phyloP scores from a whole-genome alignment of 1,140 invertebrate genomes.

The Aethina tumida region DNA sequence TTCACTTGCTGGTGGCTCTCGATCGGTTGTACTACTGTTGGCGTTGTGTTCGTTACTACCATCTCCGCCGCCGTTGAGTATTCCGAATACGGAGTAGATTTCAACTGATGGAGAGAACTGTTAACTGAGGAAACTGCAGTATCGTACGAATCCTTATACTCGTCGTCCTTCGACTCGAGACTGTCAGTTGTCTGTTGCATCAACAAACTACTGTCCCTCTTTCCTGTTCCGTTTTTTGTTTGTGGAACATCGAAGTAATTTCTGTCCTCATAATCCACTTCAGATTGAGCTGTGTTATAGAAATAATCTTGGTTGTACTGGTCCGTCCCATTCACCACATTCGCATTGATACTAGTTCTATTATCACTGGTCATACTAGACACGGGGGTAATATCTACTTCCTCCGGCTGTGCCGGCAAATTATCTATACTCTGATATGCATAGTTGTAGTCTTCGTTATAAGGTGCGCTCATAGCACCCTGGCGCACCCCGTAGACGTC shows the following conservation, averaged over 20 bases:
- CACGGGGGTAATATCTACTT: conserved; percentile 16
- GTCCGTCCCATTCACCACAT: conserved; percentile 21
- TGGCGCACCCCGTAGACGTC: conserved; percentile 27
- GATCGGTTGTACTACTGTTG: conserved; percentile 23
- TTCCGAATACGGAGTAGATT: conserved; percentile 30
- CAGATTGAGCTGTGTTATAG: conserved; percentile 8
- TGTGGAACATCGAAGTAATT: conserved; percentile 9
- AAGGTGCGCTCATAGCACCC: conserved; percentile 42
- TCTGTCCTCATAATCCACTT: conserved; percentile 32
- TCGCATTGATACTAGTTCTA: conserved; percentile 36
- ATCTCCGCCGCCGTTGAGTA: conserved; percentile 35
- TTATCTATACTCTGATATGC: conserved; percentile 49
- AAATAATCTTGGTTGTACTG: conserved; percentile 9
- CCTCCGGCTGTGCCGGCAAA: conserved; percentile 33
- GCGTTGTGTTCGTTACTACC: conserved; percentile 17
- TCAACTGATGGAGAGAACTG: conserved; percentile 34
- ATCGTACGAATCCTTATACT: conserved; percentile 48
- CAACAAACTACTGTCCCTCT: conserved; percentile 32
- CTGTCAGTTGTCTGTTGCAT: conserved; percentile 44
- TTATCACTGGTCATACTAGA: conserved; percentile 23
- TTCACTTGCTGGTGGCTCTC: conserved; percentile 14
- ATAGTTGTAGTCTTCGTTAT: conserved; percentile 63
- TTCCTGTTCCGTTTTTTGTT: background rate
- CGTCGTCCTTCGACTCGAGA: conserved; percentile 45
- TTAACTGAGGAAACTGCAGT: conserved; percentile 46